A percentile compares a stretch with the other conserved stretches of the same genome.
phyloP scores from a whole-genome alignment of 2,888 invertebrate species.

The Koerneria pararmatus region DNA sequence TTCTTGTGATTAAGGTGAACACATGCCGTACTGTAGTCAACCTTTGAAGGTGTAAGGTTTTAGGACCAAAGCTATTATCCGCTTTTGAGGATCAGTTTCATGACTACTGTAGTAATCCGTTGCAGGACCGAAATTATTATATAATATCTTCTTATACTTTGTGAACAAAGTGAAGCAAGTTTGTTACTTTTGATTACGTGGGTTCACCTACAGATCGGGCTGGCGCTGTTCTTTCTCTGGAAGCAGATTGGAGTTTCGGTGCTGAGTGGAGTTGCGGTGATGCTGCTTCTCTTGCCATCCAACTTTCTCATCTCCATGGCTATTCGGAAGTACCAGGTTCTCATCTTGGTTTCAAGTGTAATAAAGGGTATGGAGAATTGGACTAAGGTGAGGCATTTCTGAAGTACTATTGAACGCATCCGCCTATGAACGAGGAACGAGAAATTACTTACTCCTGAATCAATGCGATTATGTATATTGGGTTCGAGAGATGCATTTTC shows the following conservation, averaged over 20 bases:
- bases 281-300: slow-evolving; percentile 78
- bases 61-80: too few relatives aligned
- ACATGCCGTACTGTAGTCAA: too few relatives aligned
- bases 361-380: neutral
- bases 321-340: slow-evolving; percentile 52
- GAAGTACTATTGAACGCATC: too few relatives aligned
- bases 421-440: too few relatives aligned
- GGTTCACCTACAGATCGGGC: slow-evolving; percentile 34
- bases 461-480: neutral
- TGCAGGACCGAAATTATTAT: slow-evolving; percentile 37
- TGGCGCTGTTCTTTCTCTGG: slow-evolving; percentile 61
- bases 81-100: too few relatives aligned
- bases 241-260: slow-evolving; percentile 72
- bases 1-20: slow-evolving; percentile 20
- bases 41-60: too few relatives aligned
- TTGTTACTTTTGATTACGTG: slow-evolving; percentile 40
- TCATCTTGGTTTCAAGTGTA: neutral
- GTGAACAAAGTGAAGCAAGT: neutral
- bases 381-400: too few relatives aligned
- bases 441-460: too few relatives aligned
- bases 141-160: neutral
- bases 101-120: slow-evolving; percentile 57
- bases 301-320: slow-evolving; percentile 57
- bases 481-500: too few relatives aligned
- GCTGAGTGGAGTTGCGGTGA: slow-evolving; percentile 86